These are phyloP conservation scores for Drosophila borealis DNA, from an alignment of 2,888 invertebrate species.

Conservation along the genomic window DNA sequence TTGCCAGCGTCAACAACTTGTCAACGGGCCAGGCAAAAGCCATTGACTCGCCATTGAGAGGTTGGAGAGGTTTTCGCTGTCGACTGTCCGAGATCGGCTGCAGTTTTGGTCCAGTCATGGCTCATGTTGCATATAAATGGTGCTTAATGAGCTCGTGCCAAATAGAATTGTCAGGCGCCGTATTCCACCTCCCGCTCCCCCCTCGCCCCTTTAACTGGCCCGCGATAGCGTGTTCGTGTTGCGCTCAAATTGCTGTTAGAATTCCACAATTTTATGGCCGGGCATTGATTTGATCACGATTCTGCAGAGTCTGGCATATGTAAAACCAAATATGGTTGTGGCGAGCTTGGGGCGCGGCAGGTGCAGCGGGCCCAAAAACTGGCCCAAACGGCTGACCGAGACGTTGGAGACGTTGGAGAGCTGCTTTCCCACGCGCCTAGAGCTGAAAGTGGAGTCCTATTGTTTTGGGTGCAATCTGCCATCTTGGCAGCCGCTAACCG, in stretches of 20 bases:
- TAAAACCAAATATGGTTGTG: slow-evolving; percentile 41
- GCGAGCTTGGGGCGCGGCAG: slow-evolving; percentile 50
- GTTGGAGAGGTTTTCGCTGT: slow-evolving; percentile 46
- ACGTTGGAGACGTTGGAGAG: neutral
- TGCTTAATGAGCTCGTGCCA: slow-evolving; percentile 84
- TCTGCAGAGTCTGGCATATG: slow-evolving; percentile 36
- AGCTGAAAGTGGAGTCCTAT: slow-evolving; percentile 52
- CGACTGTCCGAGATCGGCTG: slow-evolving; percentile 30
- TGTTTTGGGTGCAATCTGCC: slow-evolving; percentile 76
- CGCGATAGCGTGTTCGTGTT: slow-evolving; percentile 65
- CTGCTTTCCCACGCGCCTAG: slow-evolving; percentile 66
- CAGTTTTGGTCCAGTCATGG: slow-evolving; percentile 74
- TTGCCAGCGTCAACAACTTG: slow-evolving; percentile 78
- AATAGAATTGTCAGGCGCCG: slow-evolving; percentile 77
- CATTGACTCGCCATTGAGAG: slow-evolving; percentile 58
- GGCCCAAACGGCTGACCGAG: neutral
- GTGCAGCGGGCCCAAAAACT: slow-evolving; percentile 16
- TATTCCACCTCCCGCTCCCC: neutral
- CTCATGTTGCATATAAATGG: slow-evolving; percentile 83
- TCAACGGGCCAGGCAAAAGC: slow-evolving; percentile 58
- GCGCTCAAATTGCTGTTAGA: slow-evolving; percentile 72
- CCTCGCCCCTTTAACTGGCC: neutral
- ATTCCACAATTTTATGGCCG: slow-evolving; percentile 74
- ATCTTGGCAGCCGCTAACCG: slow-evolving; percentile 58
- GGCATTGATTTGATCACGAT: slow-evolving; percentile 76